Percentiles rank a stretch among this genome's conserved stretches.
Conservation (phyloP, 1,140 invertebrate genomes). For the Sitodiplosis mosellana region DNA sequence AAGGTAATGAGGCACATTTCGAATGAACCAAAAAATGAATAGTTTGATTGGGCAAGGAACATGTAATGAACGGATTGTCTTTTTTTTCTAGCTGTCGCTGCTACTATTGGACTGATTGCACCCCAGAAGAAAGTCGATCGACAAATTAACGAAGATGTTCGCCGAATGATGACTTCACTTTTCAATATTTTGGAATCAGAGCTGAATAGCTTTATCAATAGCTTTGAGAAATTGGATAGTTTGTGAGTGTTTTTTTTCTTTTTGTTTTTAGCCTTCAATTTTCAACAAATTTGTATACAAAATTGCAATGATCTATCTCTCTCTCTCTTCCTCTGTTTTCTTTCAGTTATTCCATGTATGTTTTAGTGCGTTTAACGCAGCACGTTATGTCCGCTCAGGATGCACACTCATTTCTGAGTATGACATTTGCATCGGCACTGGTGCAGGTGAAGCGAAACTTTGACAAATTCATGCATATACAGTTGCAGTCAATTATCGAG, state of each 20-base stretch:
- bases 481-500: slow-evolving; percentile 68
- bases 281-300: too few relatives aligned
- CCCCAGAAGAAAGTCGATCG: slow-evolving; percentile 43
- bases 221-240: slow-evolving; percentile 72
- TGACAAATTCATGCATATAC: slow-evolving; percentile 79
- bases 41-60: too few relatives aligned
- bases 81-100: too few relatives aligned
- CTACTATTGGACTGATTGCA: too few relatives aligned
- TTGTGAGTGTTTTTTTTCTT: slow-evolving; percentile 57
- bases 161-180: slow-evolving; percentile 70
- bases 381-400: slow-evolving; percentile 83
- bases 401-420: slow-evolving; percentile 77
- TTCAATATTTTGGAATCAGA: slow-evolving; percentile 75
- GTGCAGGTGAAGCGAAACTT: slow-evolving; percentile 90
- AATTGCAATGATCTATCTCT: too few relatives aligned
- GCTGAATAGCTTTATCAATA: slow-evolving; percentile 62
- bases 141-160: slow-evolving; percentile 57
- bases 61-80: too few relatives aligned
- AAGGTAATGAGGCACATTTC: not conserved
- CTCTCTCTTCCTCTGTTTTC: too few relatives aligned
- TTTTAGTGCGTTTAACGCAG: slow-evolving; percentile 70
- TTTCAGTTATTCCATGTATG: slow-evolving; percentile 78
- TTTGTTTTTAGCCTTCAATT: too few relatives aligned
- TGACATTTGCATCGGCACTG: slow-evolving; percentile 71
- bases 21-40: not conserved